Base-by-base conservation (phyloP, 2,797 vertebrate genomes). In the Molossus alvarezi region DNA sequence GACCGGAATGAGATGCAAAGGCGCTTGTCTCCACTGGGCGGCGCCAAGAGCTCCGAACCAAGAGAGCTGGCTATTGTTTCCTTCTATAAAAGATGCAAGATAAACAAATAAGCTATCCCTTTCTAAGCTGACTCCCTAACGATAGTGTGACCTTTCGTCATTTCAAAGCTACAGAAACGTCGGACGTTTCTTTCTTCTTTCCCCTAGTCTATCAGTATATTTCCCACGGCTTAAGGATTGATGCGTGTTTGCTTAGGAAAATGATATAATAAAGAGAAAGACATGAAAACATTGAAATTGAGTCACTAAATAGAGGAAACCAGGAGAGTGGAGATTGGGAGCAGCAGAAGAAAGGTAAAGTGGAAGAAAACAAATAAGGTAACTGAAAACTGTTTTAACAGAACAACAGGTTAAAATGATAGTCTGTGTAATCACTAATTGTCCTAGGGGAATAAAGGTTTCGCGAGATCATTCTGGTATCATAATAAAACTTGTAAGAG, bases 1-100 rank as follows among this genome's bases (percentile, higher is more conserved):
- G 13, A 75, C n/a, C 14, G 3, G n/a, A 80, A 33, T 41, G 90
- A 88, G n/a, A 1, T 94, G 98, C 89, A 98, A 96, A 92, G 71
- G 87, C 64, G 2, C 7, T 96, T 96, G 33, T 64, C 10, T 97
- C 98, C 98, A 97, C 98, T 97, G 95, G 98, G 98, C 97, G 98
- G 98, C 98, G 97, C 94, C 96, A 98, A 97, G 88, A 96, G 92
- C 76, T 11, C 77, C 95, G 75, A 97, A 93, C 87, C 21, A 0
- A 76, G 37, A 69, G n/a, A 80, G 51, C n/a, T 0, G 3, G 77
- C 97, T 97, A 97, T 98, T 98, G 98, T 98, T 94, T 97, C 87
- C 88, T 75, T 90, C 60, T 75, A 5, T 89, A 57, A 92, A 95
- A 97, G 93, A 96, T 57, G 67, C 84, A 72, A 72, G 29, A 91